These are phyloP conservation scores for Harpalus rubripes DNA, from an alignment of 2,888 invertebrate genomes.

Conservation along the genomic window DNA sequence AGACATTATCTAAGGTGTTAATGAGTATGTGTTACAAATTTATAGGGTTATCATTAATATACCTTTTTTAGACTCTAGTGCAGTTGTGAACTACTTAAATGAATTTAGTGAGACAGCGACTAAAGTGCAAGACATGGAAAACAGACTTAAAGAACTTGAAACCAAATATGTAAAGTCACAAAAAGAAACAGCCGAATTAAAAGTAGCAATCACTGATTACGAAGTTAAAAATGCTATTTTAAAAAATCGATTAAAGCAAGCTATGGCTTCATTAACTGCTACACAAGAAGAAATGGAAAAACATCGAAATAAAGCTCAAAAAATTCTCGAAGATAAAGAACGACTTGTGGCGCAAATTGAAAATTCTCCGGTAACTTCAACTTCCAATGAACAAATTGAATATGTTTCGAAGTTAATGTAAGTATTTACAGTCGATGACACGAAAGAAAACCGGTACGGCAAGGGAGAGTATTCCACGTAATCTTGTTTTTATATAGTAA, in stretches of 20 bases:
- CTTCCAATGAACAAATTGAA: constrained; percentile 67
- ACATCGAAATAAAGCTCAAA: constrained; percentile 88
- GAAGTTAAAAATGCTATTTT: constrained; percentile 72
- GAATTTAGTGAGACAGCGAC: constrained; percentile 47
- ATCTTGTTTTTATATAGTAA: too few relatives aligned
- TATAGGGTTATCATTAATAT: not conserved
- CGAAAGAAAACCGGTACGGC: too few relatives aligned
- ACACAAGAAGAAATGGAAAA: constrained; percentile 83
- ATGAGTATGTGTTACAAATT: too few relatives aligned
- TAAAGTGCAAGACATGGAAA: constrained; percentile 68
- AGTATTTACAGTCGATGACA: not conserved
- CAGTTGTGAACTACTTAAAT: constrained; percentile 35
- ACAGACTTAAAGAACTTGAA: constrained; percentile 73
- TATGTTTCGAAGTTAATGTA: constrained; percentile 61
- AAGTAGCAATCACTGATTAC: constrained; percentile 24
- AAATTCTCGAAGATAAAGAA: constrained; percentile 88
- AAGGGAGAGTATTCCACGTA: too few relatives aligned
- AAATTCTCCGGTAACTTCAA: constrained; percentile 31
- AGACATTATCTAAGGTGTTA: too few relatives aligned
- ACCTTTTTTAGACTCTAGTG: constrained; percentile 17
- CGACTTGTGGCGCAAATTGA: constrained; percentile 79
- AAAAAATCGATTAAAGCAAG: constrained; percentile 73
- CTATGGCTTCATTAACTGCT: constrained; percentile 72
- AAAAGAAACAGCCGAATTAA: constrained; percentile 38
- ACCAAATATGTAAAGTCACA: constrained; percentile 70